A percentile compares a stretch with the other conserved stretches of the same genome.
Evolutionary conservation across 2,888 invertebrate genomes (phyloP).

Genomic region (Zelleria hepariella): DNA sequence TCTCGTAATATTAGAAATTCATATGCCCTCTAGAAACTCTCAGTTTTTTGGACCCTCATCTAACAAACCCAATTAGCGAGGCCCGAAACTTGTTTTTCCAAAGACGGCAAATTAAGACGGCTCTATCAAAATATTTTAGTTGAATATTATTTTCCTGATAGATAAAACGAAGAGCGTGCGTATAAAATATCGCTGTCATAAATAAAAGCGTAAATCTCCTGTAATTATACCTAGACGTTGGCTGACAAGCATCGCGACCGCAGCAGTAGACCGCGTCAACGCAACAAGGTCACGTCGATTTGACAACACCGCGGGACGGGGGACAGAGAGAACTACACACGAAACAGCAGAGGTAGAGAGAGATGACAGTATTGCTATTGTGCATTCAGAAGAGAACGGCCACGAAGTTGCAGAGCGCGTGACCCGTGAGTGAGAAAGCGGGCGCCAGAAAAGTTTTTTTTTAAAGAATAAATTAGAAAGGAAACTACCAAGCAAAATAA

Average conservation of each 20-base stretch:
- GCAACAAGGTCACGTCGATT: constrained; percentile 58
- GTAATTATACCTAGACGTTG: constrained; percentile 34
- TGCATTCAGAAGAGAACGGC: constrained; percentile 64
- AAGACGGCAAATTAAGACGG: constrained; percentile 6
- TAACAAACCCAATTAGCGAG: neutral
- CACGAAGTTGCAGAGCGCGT: constrained; percentile 52
- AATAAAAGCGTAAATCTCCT: constrained; percentile 33
- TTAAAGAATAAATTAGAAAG: constrained; percentile 58
- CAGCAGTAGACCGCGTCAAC: constrained; percentile 45
- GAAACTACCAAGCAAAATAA: constrained; percentile 14
- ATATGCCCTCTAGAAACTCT: neutral
- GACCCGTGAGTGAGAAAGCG: constrained; percentile 62
- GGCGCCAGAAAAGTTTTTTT: constrained; percentile 48
- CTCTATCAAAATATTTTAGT: neutral
- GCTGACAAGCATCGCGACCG: constrained; percentile 25
- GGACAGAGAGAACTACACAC: constrained; percentile 24
- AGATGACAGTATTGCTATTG: constrained; percentile 46
- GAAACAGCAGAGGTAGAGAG: constrained; percentile 20
- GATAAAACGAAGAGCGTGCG: neutral
- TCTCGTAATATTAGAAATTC: neutral
- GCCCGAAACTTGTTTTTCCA: neutral
- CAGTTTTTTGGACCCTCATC: neutral
- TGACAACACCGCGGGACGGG: constrained; percentile 50
- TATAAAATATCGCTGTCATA: constrained; percentile 20
- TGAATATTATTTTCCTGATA: constrained; percentile 16